Evolutionary conservation across 1,140 invertebrate species (phyloP).

Genomic region (Ptiloglossa arizonensis): DNA sequence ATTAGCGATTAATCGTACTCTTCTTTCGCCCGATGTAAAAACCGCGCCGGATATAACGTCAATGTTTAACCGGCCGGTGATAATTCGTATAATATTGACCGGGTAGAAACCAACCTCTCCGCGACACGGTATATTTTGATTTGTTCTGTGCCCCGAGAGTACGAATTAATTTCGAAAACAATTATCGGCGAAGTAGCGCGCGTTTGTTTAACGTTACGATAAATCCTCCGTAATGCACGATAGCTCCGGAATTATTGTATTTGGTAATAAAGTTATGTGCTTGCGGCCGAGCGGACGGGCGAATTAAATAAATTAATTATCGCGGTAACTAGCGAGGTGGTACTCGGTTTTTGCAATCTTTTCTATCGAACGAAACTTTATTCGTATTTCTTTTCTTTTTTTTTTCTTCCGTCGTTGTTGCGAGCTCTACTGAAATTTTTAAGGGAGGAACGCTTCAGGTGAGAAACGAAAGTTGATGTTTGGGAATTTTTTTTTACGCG

Average conservation of each 20-base stretch:
- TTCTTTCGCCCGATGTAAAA: background rate
- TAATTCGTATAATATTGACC: conserved; percentile 21
- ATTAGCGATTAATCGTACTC: conserved; percentile 25
- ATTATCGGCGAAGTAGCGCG: background rate
- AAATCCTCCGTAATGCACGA: background rate
- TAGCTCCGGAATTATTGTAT: conserved; percentile 10
- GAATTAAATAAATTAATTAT: too few relatives aligned
- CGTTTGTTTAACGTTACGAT: background rate
- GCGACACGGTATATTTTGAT: background rate
- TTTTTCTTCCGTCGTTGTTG: too few relatives aligned
- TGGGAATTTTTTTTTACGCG: too few relatives aligned
- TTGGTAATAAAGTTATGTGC: too few relatives aligned
- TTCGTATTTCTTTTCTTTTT: too few relatives aligned
- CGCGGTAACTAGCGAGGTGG: too few relatives aligned
- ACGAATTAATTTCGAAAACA: conserved; percentile 38
- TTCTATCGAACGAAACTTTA: too few relatives aligned
- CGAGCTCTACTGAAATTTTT: too few relatives aligned
- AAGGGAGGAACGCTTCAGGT: too few relatives aligned
- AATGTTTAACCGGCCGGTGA: conserved; percentile 26
- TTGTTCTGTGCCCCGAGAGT: background rate
- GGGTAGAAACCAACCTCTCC: background rate
- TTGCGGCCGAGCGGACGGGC: too few relatives aligned
- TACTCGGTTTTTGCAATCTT: too few relatives aligned
- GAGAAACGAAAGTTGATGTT: too few relatives aligned
- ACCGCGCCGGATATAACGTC: background rate